phyloP scores from a whole-genome alignment of 2,888 invertebrate species.

The Cryptus armator region DNA sequence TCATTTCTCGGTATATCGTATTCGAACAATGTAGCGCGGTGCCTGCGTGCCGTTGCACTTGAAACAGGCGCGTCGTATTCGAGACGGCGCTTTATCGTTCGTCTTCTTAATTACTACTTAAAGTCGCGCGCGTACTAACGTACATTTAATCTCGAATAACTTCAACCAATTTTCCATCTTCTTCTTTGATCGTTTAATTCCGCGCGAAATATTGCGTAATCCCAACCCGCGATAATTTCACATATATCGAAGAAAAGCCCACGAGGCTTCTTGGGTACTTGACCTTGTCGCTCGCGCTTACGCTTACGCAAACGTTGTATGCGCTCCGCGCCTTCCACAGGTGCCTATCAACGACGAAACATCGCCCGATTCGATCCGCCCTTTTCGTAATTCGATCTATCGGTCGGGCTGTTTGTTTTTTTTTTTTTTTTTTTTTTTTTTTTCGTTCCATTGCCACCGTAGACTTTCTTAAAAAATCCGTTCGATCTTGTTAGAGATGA shows the following conservation, averaged over 20 bases:
- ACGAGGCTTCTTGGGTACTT: too few species aligned
- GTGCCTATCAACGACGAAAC: constrained; percentile 5
- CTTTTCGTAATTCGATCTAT: constrained; percentile 46
- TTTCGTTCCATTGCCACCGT: neutral
- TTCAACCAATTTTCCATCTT: too few species aligned
- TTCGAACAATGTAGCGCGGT: constrained; percentile 46
- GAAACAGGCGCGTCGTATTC: constrained; percentile 55
- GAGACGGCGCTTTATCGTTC: constrained; percentile 48
- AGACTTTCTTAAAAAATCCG: constrained; percentile 24
- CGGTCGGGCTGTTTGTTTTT: constrained; percentile 4
- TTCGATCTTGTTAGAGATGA: constrained; percentile 14
- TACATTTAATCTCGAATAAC: too few species aligned
- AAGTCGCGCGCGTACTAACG: too few species aligned
- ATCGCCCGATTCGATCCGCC: constrained; percentile 22
- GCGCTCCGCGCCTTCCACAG: constrained; percentile 13
- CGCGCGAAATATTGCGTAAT: too few species aligned
- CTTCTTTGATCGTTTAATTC: too few species aligned
- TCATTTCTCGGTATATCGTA: constrained; percentile 31
- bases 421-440: constrained; percentile 1
- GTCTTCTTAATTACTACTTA: too few species aligned
- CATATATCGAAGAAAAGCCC: too few species aligned
- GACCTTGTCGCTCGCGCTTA: too few species aligned
- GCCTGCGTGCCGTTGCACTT: constrained; percentile 49
- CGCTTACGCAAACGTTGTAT: neutral
- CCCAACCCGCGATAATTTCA: too few species aligned